Evolutionary conservation across 1,140 invertebrate genomes (phyloP), one percentile per base, ranked within the genome.

Genomic region (Drosophila yakuba): DNA sequence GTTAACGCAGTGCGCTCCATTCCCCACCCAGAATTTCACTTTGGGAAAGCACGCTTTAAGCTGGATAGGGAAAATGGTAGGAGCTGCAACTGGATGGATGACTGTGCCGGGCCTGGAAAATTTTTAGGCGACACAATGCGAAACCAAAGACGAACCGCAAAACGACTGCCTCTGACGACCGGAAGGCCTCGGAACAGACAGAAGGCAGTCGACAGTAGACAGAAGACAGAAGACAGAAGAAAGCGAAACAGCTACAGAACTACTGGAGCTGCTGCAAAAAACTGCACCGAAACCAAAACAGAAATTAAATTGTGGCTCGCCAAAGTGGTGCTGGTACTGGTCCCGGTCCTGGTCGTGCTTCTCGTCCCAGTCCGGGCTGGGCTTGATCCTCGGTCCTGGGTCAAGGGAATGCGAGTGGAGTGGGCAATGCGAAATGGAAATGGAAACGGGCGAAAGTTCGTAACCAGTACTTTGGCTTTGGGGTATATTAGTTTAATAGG

Each of bases 301-400:
- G 74, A 85, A 85, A 81, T 86, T 78, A 84, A 83, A 84, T 80
- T 83, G 71, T 79, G 80, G 69, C 66, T 77, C 63, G 59, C 56
- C 77, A 79, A 55, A 74, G 67, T 69, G 63, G 67, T 69, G 28
- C 67, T 68, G 50, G 47, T 14, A 15, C 25, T 14, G 44, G 12
- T 23, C 32, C 43, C 20, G 20, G 44, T 23, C 32, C 43, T 45
- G 20, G 44, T 43, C 11, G 17, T 39, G 8, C 38, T 5, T 0
- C 38, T 39, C 11, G n/a, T 45, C 8, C 39, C 10, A 14, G n/a
- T 28, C 1, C 32, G 20, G 39, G 23, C 14, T 39, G 14, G 12
- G 38, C 38, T 3, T 39, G 38, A 3, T 20, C 7, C 43, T 45
- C 10, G 17, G 17, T n/a, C 63, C 45, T 41, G 36, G 58, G 44